Percentiles rank a stretch among this genome's conserved stretches.
Conservation (phyloP, 2,797 vertebrate species). For the Botia almorhae region DNA sequence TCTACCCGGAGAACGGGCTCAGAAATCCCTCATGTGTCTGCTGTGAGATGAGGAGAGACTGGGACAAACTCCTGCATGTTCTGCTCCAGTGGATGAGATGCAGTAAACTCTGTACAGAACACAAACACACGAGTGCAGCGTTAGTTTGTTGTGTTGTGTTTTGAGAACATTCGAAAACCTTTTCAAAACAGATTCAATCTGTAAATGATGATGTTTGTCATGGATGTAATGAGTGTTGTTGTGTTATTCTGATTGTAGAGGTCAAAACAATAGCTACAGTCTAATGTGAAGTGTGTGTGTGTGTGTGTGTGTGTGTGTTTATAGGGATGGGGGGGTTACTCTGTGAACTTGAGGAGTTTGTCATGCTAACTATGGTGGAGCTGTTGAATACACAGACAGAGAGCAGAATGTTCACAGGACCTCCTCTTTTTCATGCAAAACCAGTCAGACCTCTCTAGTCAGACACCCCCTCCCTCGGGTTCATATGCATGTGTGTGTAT, state of each 20-base stretch:
- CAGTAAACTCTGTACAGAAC: not conserved
- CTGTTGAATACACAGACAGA: constrained; percentile 75
- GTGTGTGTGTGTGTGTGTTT: not conserved
- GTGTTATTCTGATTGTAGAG: too few species aligned
- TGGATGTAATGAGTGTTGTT: too few species aligned
- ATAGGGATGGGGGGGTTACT: constrained; percentile 52
- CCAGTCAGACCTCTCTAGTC: constrained; percentile 67
- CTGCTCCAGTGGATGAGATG: not conserved
- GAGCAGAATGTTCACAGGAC: constrained; percentile 90
- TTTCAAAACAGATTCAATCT: too few species aligned
- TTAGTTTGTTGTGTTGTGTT: not conserved
- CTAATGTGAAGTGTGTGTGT: not conserved
- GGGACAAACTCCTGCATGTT: not conserved
- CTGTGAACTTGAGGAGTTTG: constrained; percentile 77
- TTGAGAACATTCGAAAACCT: not conserved
- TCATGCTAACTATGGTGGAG: constrained; percentile 77
- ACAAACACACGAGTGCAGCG: not conserved
- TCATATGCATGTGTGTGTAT: constrained; percentile 70
- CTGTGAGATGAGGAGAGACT: too few species aligned
- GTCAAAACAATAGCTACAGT: too few species aligned
- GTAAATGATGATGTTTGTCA: too few species aligned
- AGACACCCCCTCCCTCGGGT: constrained; percentile 57
- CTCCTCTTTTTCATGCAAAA: constrained; percentile 87
- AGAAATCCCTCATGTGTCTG: not conserved
- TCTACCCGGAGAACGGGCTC: not conserved